Base-by-base conservation (phyloP, 1,140 invertebrate genomes). In the Heterodera schachtii region DNA sequence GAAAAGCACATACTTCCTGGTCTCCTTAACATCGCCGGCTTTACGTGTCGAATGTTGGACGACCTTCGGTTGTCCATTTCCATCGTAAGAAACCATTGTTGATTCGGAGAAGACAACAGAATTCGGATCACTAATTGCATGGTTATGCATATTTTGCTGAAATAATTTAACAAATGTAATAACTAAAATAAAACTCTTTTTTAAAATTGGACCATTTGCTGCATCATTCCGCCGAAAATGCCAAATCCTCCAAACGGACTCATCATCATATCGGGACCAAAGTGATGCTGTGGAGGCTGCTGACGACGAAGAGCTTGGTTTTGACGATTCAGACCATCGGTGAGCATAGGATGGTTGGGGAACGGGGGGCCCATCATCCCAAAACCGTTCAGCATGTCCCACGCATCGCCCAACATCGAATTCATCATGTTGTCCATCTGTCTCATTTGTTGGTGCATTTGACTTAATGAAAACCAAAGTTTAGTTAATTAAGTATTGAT, bases 21-120 rank as follows among this genome's bases (percentile, higher is more conserved):
- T 88, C 67, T 88, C 87, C 16, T 85, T 87, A 2, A 89, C 88
- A 78, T 89, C 89, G 31, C 87, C 87, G 43, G 83, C 83, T 74
- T 88, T 89, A 46, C 88, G 78, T 57, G 87, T 85, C 2, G 87
- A 87, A 9, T 82, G 79, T 57, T 85, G 78, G 9, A 87, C 86
- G 71, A 87, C 84, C 21, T 80, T 78, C 66, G 86, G 87, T 31
- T 75, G 80, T 43, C 87, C 87, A 75, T 81, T 84, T 1, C 79
- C 80, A 77, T 86, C 87, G n/a, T 76, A 85, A 13, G 86, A 88
- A 49, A 89, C 81, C 80, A 87, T 85, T 43, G 89, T 89, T 2
- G 87, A 89, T 46, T 89, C 82, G 19, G 82, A 81, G 82, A 80
- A 88, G 7, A 90, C 87, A 21, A 84, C 71, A 8, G 86, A 81